Conservation (phyloP, 2,797 vertebrate genomes). For the Microctenopoma lineatum region DNA sequence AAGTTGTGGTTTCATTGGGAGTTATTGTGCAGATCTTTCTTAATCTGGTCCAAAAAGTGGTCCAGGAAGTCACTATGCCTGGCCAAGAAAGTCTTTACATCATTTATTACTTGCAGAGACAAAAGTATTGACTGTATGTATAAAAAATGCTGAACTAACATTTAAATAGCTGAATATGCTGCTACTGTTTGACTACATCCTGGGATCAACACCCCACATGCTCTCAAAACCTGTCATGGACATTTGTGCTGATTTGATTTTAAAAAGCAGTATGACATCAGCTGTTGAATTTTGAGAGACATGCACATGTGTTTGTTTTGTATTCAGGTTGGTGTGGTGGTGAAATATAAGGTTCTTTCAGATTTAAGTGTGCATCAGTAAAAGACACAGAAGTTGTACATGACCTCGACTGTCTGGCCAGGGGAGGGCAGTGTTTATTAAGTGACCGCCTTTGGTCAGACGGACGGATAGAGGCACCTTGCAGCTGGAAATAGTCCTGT, state of each 20-base stretch:
- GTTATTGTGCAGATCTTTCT: background rate
- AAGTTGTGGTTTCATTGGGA: background rate
- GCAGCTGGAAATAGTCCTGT: constrained; percentile 70
- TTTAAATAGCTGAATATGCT: too few relatives aligned
- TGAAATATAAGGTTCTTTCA: background rate
- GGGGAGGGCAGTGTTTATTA: constrained; percentile 33
- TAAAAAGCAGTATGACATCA: background rate
- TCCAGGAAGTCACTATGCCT: background rate
- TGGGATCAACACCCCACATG: background rate
- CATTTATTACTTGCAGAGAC: too few relatives aligned
- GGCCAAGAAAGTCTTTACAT: background rate
- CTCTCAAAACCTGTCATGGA: background rate
- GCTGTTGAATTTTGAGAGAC: background rate
- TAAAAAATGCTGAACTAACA: too few relatives aligned
- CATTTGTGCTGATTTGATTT: background rate
- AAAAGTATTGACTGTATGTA: too few relatives aligned
- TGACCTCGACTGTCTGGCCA: constrained; percentile 11
- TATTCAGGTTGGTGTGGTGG: background rate
- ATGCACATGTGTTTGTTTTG: background rate
- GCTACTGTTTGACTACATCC: background rate
- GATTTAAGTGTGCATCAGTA: background rate
- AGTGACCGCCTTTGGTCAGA: constrained; percentile 37
- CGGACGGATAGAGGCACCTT: constrained; percentile 48
- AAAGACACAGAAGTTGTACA: background rate
- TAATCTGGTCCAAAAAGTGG: background rate